Base-by-base conservation (phyloP, 2,888 invertebrate genomes). In the Drosophila kanekoi region DNA sequence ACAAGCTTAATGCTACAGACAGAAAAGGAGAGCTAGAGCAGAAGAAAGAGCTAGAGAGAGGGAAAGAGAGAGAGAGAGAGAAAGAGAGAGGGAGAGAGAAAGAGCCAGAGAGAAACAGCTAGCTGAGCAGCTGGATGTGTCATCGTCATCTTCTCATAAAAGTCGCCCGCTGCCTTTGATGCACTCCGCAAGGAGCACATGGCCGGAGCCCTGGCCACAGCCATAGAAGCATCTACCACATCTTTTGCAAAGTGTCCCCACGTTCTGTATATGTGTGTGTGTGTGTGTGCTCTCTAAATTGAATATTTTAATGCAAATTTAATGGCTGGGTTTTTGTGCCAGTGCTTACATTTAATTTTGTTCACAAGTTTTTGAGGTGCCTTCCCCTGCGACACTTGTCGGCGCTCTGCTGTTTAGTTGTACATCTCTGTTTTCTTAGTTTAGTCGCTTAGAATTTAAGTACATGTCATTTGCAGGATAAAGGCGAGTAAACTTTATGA, bases 251-350 rank as follows among this genome's bases (percentile, higher is more conserved):
- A 53, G 40, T 61, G n/a, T 23, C 23, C 40, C 33, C 40, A 16
- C 44, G 11, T 14, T 37, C 32, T 16, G 28, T 32, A 13, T 28
- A 13, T 28, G 51, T 16, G 41, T 44, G 40, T 47, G 38, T 28
- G 14, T 28, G 51, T 16, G 41, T 44, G 40, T 47, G 38, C 61
- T 41, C 64, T 69, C 57, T 56, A 82, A 81, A 81, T 86, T 81
- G 87, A 81, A 81, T 86, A 81, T 87, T 83, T 86, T 72, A 86
- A 81, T 86, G 81, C 75, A 81, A 81, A 87, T 81, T 86, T 81
- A 86, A 86, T 81, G 81, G 75, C 32, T 61, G 64, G 43, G 60
- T 23, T 63, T 60, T 59, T 72, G 51, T 62, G 52, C 54, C 71
- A 33, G 52, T 54, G 54, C 61, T 76, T 67, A 61, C 79, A 79